Conservation (phyloP, 2,888 invertebrate genomes). For the Rhodophaea formosa region DNA sequence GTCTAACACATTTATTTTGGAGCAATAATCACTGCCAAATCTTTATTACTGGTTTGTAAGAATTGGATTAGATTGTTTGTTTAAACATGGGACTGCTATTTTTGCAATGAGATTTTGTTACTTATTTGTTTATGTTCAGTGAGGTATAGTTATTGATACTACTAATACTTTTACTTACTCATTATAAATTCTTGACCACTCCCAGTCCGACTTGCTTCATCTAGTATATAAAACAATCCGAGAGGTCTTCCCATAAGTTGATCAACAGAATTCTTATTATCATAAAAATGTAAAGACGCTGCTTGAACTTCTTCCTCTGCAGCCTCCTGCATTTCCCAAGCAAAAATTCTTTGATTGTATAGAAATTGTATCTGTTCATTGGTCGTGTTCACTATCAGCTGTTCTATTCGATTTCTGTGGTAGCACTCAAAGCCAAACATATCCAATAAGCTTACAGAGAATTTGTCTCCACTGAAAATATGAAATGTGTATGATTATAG, state of each 20-base stretch:
- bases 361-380: conserved; percentile 97
- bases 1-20: background rate
- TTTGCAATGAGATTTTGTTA: too few relatives aligned
- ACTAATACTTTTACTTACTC: conserved; percentile 78
- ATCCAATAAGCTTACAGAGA: conserved; percentile 90
- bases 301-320: conserved; percentile 89
- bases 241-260: conserved; percentile 91
- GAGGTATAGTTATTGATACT: too few relatives aligned
- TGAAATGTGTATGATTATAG: conserved; percentile 15
- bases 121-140: too few relatives aligned
- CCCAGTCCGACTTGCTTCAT: conserved; percentile 90
- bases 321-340: conserved; percentile 92
- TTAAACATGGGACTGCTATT: too few relatives aligned
- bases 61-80: too few relatives aligned
- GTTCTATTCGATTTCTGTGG: conserved; percentile 91
- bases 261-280: conserved; percentile 93
- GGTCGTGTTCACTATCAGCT: conserved; percentile 92
- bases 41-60: too few relatives aligned
- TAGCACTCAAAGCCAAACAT: conserved; percentile 97
- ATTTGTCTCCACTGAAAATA: conserved; percentile 88
- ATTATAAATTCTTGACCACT: conserved; percentile 87
- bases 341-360: conserved; percentile 94
- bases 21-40: too few relatives aligned
- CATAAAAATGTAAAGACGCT: conserved; percentile 89
- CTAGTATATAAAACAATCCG: conserved; percentile 91